Base-by-base conservation (phyloP, 2,888 invertebrate genomes). In the Mythimna impura region DNA sequence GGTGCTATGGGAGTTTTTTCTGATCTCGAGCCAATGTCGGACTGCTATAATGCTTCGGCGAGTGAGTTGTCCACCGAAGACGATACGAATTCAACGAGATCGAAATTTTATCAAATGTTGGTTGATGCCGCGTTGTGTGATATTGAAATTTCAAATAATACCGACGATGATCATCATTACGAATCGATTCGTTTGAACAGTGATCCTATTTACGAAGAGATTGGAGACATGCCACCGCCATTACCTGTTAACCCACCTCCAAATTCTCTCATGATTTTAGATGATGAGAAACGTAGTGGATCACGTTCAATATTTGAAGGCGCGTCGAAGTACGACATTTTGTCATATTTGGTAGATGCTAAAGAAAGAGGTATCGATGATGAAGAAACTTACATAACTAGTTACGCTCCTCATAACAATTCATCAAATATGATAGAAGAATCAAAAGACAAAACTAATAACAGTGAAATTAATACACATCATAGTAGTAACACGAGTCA, bases 341-440 rank as follows among this genome's bases (percentile, higher is more conserved):
- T 99, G 66, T 98, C 98, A 76, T 99, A 99, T 90, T 96, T 99
- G 81, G 98, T 99, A 77, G 98, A 98, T 91, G 98, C 98, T 76
- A 98, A 98, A 94, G 98, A 98, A 92, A 96, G 98, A 80, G 97
- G 97, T 8, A 97, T 98, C 72, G 97, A 97, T 84, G 96, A 97
- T 72, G 97, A 97, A 93, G 98, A 97, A 90, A 96, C 97, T n/a
- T 97, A 97, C 84, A 97, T 97, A 40, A 97, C 97, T 84, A 97
- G 94, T 85, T 97, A 97, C 83, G 96, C 93, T 61, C 96, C 95
- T 87, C 96, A 97, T 61, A 95, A 93, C 80, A 96, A 96, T 83
- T 94, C 96, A 62, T 94, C 96, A 10, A 91, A 93, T n/a, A 92
- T 96, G 63, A 94, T 97, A 77, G 96, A 97, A 58, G 96, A 96